Conservation (phyloP, 1,140 invertebrate genomes). For the Ctenoplectra terminalis region DNA sequence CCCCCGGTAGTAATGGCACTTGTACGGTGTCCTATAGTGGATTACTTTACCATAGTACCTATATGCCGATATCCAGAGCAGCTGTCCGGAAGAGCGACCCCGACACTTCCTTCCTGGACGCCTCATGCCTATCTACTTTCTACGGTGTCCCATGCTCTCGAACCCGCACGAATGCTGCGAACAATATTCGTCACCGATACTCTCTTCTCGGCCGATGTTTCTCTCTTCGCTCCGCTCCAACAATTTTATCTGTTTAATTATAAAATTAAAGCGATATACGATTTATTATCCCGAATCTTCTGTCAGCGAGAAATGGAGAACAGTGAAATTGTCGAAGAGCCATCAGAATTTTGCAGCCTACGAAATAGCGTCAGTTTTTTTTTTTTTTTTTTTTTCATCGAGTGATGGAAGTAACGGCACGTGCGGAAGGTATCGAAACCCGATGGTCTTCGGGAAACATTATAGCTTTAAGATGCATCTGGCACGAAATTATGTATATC, state of each 20-base stretch:
- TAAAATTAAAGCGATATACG: too few relatives aligned
- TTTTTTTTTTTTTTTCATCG: neutral
- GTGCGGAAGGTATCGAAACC: slow-evolving; percentile 51
- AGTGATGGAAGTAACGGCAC: slow-evolving; percentile 31
- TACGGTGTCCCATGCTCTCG: slow-evolving; percentile 51
- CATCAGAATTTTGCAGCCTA: too few relatives aligned
- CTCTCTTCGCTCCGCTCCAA: neutral
- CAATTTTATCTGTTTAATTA: too few relatives aligned
- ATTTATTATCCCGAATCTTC: too few relatives aligned
- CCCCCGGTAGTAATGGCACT: slow-evolving; percentile 78
- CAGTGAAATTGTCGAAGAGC: too few relatives aligned
- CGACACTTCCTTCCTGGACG: slow-evolving; percentile 82
- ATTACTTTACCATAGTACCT: slow-evolving; percentile 80
- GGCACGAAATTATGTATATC: slow-evolving; percentile 61
- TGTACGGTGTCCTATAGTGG: slow-evolving; percentile 81
- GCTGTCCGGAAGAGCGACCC: slow-evolving; percentile 82
- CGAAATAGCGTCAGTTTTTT: too few relatives aligned
- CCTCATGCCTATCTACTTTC: slow-evolving; percentile 67
- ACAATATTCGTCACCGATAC: slow-evolving; percentile 59
- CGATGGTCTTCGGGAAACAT: slow-evolving; percentile 56
- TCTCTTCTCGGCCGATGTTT: neutral
- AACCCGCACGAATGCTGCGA: slow-evolving; percentile 55
- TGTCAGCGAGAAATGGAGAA: too few relatives aligned
- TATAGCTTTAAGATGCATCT: slow-evolving; percentile 55
- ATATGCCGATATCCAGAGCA: slow-evolving; percentile 76